phyloP scores from a whole-genome alignment of 2,797 vertebrate genomes.

The Enteromius anoplus region DNA sequence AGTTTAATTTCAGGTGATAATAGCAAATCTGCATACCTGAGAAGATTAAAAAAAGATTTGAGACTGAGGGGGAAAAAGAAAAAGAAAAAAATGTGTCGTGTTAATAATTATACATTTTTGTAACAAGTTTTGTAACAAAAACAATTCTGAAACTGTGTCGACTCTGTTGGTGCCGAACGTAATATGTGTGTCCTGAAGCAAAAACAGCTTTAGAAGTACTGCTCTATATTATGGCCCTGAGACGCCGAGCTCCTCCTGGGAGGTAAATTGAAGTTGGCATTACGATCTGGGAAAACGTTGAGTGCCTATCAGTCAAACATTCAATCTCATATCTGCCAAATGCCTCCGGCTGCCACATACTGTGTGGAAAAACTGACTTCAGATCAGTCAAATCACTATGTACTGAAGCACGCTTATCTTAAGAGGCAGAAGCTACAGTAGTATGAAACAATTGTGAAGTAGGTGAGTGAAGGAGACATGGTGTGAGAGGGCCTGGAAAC shows the following conservation, averaged over 20 bases:
- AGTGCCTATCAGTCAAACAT: constrained; percentile 35
- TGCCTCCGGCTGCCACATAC: constrained; percentile 15
- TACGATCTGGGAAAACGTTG: constrained; percentile 34
- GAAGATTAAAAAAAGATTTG: not conserved
- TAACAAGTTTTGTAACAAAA: not conserved
- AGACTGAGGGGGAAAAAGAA: not conserved
- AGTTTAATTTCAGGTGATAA: not conserved
- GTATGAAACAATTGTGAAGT: constrained; percentile 15
- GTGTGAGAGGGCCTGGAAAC: constrained; percentile 31
- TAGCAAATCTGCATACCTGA: not conserved
- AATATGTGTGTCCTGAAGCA: not conserved
- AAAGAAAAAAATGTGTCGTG: not conserved
- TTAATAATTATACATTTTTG: not conserved
- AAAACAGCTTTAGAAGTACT: not conserved
- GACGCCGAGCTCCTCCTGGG: constrained; percentile 13
- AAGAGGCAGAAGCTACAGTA: constrained; percentile 28
- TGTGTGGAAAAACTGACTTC: constrained; percentile 40
- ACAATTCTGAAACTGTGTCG: not conserved
- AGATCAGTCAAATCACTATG: constrained; percentile 46
- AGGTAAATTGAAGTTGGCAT: constrained; percentile 29
- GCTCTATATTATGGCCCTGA: constrained; percentile 13
- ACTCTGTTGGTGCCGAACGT: too few species aligned
- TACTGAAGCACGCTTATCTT: constrained; percentile 30
- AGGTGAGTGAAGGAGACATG: constrained; percentile 20
- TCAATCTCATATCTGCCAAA: constrained; percentile 38